Base-by-base conservation (phyloP, 2,888 invertebrate species). In the Syrphus vitripennis region DNA sequence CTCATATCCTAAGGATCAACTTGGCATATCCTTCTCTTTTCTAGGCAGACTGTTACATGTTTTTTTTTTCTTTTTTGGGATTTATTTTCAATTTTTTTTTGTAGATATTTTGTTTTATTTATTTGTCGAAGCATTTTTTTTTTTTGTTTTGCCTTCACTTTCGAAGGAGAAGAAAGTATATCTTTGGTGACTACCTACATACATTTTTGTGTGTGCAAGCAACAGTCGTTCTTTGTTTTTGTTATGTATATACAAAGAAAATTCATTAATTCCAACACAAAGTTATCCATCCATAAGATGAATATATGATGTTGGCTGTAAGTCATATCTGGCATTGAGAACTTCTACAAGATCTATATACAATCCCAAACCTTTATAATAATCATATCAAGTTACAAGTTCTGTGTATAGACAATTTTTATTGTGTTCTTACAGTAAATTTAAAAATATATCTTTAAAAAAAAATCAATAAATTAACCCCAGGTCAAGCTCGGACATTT, bases 191-290 rank as follows among this genome's bases (percentile, higher is more conserved):
- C 19, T 45, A 10, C 1, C 19, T 10, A 10, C 10, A 3, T 3
- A 12, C 1, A 10, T 16, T 7, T 12, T 12, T 3, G 14, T 45
- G 19, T 29, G 10, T 6, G 63, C 82, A 71, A n/a, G 71, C 71
- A 83, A 83, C 83, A 83, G 67, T 83, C 53, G 3, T 40, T 40
- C 34, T 29, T 50, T 67, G 14, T 78, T 26, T 29, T 67, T 50
- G 45, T 53, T 78, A 9, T 19, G 37, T 67, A 61, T 74, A 69
- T 79, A 74, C 61, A 79, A 79, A 74, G 69, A 79, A 74, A 79
- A 63, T 57, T 83, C 79, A 83, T 83, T 83, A 78, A 70, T 83
- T 79, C 63, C 42, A 79, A 69, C 79, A 70, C 45, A 79, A 79
- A 83, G 29, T 69, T 74, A 83, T 83, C 74, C 83, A 83, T 69